Evolutionary conservation across 2,113 vertebrate genomes (phyloP).

Genomic region (Lethenteron reissneri): DNA sequence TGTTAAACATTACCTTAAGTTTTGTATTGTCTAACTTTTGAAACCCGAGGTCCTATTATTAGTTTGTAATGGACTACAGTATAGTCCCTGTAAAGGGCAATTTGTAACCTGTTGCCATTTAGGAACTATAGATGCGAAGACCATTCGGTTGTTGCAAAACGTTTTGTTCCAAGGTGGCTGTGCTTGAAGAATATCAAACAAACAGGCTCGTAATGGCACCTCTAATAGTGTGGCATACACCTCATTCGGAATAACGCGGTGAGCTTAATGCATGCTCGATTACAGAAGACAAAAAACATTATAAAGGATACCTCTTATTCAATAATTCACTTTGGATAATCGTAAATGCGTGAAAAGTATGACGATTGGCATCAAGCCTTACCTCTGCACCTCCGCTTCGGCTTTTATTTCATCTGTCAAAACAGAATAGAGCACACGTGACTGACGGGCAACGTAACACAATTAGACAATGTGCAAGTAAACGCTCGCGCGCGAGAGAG

Average conservation of each 20-base stretch:
- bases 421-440: slow-evolving; percentile 15
- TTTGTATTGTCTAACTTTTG: too few species aligned
- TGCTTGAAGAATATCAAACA: neutral
- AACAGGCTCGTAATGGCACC: neutral
- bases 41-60: too few species aligned
- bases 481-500: too few species aligned
- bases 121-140: too few species aligned
- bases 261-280: slow-evolving; percentile 13
- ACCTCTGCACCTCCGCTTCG: slow-evolving; percentile 87
- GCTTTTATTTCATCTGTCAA: slow-evolving; percentile 91
- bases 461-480: too few species aligned
- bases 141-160: too few species aligned
- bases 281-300: slow-evolving; percentile 3
- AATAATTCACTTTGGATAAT: too few species aligned
- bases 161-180: neutral
- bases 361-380: slow-evolving; percentile 13
- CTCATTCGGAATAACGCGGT: slow-evolving; percentile 10
- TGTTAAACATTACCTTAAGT: too few species aligned
- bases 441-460: too few species aligned
- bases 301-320: neutral
- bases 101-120: too few species aligned
- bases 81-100: too few species aligned
- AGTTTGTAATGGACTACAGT: too few species aligned
- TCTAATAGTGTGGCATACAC: neutral
- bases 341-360: neutral